Evolutionary conservation across 2,888 invertebrate species (phyloP), one percentile per base, ranked within the genome.

Genomic region (Operophtera brumata): DNA sequence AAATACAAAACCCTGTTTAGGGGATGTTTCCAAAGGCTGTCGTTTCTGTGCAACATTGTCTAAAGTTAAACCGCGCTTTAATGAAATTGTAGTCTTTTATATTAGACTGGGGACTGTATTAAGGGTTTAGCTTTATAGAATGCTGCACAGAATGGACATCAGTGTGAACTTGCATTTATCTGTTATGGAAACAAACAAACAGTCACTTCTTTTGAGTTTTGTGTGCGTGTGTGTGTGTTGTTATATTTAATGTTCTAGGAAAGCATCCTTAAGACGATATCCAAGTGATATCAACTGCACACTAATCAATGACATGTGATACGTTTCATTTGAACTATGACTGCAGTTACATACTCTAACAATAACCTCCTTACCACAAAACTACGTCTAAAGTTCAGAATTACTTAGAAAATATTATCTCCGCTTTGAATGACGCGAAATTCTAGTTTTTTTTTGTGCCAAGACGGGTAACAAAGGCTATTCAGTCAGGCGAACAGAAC

Each of bases 311-410:
- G 71, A 70, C 64, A 75, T 79, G 82, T 80, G 82, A 79, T 80
- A 78, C 52, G 65, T 73, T 77, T 77, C 52, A 65, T 73, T 77
- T 77, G 77, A 73, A 79, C 75, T 80, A 73, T 78, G 70, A 77
- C 77, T 77, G 67, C 51, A 57, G 71, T 70, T 70, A 66, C 39
- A n/a, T n/a, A n/a, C 37, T 39, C 20, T 28, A 28, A 35, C 26
- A 28, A 2, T 11, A 41, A 13, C 34, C 26, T 37, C 34, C 26
- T 37, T 37, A 37, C 30, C 25, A n/a, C 8, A 42, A 36, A 36
- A 36, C 34, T 11, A 11, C 11, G 8, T 36, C 36, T 36, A 13
- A 13, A 36, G 12, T 48, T 57, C 49, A 53, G 8, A 35, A 11
- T 12, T 35, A 35, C 5, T 35, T 12, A 10, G 6, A 12, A 12